Evolutionary conservation across 2,888 invertebrate species (phyloP).

Genomic region (Hirtodrosophila cameraria): DNA sequence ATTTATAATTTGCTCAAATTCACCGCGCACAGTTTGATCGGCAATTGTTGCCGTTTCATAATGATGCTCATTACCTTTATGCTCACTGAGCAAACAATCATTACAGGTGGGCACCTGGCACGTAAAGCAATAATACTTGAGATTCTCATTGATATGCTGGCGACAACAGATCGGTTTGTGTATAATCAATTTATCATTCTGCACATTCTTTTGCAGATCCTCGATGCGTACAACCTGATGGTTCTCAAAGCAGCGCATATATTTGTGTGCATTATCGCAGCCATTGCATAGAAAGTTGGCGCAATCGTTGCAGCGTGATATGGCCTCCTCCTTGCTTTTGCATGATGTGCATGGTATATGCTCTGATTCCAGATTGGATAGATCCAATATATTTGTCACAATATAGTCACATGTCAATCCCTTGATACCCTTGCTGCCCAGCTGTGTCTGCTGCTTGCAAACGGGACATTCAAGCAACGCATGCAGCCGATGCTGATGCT

Average conservation of each 20-base stretch:
- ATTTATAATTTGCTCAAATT: conserved; percentile 89
- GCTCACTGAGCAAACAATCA: conserved; percentile 93
- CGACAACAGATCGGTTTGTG: conserved; percentile 95
- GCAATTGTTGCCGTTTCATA: conserved; percentile 93
- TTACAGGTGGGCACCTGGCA: conserved; percentile 94
- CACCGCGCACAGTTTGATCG: conserved; percentile 91
- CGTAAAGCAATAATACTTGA: conserved; percentile 94
- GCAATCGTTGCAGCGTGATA: conserved; percentile 97
- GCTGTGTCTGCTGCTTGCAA: conserved; percentile 94
- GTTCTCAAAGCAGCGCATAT: conserved; percentile 98
- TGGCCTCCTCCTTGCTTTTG: conserved; percentile 96
- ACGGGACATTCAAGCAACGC: conserved; percentile 88
- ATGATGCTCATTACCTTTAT: conserved; percentile 92
- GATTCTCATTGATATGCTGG: conserved; percentile 91
- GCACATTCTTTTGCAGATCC: conserved; percentile 89
- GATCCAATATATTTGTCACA: conserved; percentile 92
- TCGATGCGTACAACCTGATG: conserved; percentile 96
- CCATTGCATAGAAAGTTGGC: conserved; percentile 96
- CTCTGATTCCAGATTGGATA: conserved; percentile 89
- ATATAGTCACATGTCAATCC: conserved; percentile 94
- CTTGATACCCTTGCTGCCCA: conserved; percentile 90
- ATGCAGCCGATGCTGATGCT: conserved; percentile 45
- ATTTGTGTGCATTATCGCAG: conserved; percentile 97
- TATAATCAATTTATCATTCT: conserved; percentile 90
- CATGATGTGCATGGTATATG: conserved; percentile 95